phyloP scores from a whole-genome alignment of 2,888 invertebrate genomes.

The Tenodera sinensis region DNA sequence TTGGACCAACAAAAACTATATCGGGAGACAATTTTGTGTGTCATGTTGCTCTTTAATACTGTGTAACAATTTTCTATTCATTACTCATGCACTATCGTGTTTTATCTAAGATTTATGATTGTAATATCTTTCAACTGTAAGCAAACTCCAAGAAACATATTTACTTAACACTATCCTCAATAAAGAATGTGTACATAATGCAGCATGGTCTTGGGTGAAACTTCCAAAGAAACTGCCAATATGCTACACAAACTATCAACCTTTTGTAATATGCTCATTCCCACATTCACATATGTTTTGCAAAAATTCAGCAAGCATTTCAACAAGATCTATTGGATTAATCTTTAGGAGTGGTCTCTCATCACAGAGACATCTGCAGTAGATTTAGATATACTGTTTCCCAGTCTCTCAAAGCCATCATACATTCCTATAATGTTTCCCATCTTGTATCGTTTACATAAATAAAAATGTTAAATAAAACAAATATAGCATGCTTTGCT shows the following conservation, averaged over 20 bases:
- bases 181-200: background rate
- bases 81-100: background rate
- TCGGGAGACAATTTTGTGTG: background rate
- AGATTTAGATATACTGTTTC: background rate
- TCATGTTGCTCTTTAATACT: background rate
- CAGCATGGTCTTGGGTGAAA: background rate
- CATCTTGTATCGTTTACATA: background rate
- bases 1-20: background rate
- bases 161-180: background rate
- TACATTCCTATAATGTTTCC: background rate
- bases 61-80: background rate
- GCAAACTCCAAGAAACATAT: conserved; percentile 20
- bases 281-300: background rate
- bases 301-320: background rate
- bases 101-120: background rate
- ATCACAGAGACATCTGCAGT: background rate
- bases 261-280: background rate
- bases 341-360: background rate
- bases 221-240: background rate
- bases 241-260: background rate
- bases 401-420: background rate
- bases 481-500: too few relatives aligned
- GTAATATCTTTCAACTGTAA: conserved; percentile 9
- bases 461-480: too few relatives aligned
- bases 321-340: too few relatives aligned